Evolutionary conservation across 2,113 vertebrate species (phyloP).

Genomic region (Lophura nycthemera): DNA sequence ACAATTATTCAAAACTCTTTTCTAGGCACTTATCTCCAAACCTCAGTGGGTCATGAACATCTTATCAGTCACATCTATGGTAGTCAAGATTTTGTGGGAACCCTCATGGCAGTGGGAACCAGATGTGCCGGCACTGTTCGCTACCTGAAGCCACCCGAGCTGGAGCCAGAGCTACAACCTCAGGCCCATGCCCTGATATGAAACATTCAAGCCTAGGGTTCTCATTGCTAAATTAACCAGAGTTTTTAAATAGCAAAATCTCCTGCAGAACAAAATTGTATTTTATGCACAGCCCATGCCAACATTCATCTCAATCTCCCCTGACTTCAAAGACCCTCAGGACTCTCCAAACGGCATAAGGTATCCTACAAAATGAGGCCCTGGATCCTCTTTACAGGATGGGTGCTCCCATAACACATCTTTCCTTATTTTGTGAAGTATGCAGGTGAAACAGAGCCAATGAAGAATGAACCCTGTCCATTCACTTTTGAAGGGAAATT

Average conservation of each 20-base stretch:
- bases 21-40: neutral
- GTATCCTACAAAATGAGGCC: neutral
- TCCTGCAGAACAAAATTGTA: neutral
- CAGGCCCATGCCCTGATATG: neutral
- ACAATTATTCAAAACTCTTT: neutral
- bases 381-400: neutral
- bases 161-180: neutral
- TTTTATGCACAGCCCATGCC: neutral
- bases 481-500: neutral
- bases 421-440: neutral
- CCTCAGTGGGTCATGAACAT: neutral
- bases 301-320: neutral
- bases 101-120: fast-evolving
- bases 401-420: neutral
- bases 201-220: neutral
- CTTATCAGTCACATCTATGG: neutral
- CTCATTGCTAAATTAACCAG: neutral
- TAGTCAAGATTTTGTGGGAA: neutral
- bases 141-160: neutral
- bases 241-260: neutral
- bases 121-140: neutral
- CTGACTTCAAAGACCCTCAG: neutral
- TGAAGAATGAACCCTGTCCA: neutral
- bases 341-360: neutral
- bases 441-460: neutral